Conservation (phyloP, 2,888 invertebrate species). For the Hyposoter didymator region DNA sequence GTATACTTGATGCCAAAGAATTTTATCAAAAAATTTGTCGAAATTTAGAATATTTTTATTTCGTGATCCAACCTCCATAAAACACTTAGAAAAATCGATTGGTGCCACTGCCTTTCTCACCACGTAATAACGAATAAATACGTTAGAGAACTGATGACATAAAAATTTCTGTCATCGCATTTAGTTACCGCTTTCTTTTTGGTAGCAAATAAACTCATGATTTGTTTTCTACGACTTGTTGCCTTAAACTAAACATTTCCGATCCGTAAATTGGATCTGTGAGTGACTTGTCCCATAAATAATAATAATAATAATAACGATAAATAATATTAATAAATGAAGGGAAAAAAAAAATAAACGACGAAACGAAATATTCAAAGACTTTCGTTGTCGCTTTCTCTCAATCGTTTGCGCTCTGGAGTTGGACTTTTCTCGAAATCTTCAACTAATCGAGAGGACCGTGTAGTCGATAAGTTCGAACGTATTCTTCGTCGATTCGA, state of each 20-base stretch:
- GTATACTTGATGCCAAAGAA: too few relatives aligned
- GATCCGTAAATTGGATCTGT: not conserved
- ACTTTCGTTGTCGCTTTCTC: not conserved
- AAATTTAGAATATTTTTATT: too few relatives aligned
- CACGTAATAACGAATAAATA: too few relatives aligned
- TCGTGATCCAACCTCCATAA: too few relatives aligned
- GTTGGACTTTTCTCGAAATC: not conserved
- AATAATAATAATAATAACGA: not conserved
- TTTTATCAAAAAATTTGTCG: too few relatives aligned
- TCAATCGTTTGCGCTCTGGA: not conserved
- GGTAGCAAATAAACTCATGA: not conserved
- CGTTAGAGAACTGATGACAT: not conserved
- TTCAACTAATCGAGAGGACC: not conserved
- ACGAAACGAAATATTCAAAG: not conserved
- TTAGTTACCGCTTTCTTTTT: not conserved
- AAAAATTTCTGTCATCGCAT: not conserved
- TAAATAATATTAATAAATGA: not conserved
- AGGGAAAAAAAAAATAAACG: not conserved
- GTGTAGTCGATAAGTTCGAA: not conserved
- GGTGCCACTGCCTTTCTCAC: too few relatives aligned
- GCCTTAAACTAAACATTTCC: not conserved
- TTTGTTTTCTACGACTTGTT: not conserved
- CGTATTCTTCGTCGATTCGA: not conserved
- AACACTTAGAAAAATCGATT: too few relatives aligned
- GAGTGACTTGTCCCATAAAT: not conserved